These are phyloP conservation scores for Hylaeus volcanicus DNA, from an alignment of 1,140 invertebrate species.

Conservation along the genomic window DNA sequence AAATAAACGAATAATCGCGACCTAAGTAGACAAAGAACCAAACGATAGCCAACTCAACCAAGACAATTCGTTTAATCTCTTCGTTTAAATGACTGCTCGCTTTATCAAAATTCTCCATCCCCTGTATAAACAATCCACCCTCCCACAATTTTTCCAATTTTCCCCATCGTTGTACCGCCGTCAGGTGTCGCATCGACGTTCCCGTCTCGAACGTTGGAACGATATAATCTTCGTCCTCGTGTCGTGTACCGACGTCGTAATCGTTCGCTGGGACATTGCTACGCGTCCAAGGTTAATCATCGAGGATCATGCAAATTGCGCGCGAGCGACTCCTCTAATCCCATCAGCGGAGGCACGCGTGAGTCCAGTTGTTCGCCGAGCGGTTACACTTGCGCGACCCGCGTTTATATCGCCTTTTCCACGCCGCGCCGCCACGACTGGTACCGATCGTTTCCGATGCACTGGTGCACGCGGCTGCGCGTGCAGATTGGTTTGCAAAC, in stretches of 20 bases:
- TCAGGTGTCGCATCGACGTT: too few relatives aligned
- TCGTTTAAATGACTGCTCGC: too few relatives aligned
- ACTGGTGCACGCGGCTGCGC: background rate
- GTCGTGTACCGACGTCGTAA: background rate
- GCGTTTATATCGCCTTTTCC: constrained; percentile 19
- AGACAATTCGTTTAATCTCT: too few relatives aligned
- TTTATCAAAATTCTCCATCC: too few relatives aligned
- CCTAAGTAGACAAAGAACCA: too few relatives aligned
- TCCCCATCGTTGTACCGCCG: too few relatives aligned
- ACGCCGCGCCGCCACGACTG: background rate
- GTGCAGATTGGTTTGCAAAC: constrained; percentile 9
- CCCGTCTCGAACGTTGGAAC: background rate
- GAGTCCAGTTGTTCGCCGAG: constrained; percentile 7
- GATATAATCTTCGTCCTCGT: background rate
- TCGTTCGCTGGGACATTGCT: background rate
- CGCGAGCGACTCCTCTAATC: constrained; percentile 9
- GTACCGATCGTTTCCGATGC: constrained; percentile 22
- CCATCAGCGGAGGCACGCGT: constrained; percentile 13
- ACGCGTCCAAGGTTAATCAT: constrained; percentile 25
- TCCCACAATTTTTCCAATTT: too few relatives aligned
- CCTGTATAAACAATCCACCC: too few relatives aligned
- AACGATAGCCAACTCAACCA: too few relatives aligned
- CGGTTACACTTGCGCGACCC: constrained; percentile 16
- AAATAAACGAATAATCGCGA: too few relatives aligned
- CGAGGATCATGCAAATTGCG: constrained; percentile 24